Base-by-base conservation (phyloP, 2,113 vertebrate species). In the Setophaga petechia region DNA sequence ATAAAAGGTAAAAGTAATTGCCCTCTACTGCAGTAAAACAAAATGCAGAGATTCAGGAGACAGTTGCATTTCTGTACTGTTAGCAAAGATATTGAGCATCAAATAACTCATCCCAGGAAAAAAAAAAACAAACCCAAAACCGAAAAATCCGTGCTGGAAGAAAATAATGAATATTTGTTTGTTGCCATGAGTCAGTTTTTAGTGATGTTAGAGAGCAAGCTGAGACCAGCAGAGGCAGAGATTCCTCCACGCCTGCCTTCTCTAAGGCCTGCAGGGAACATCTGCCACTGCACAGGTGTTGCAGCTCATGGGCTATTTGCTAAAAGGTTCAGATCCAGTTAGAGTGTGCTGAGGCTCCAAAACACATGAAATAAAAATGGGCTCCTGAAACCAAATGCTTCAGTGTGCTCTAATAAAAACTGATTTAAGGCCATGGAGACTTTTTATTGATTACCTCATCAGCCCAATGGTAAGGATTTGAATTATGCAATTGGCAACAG, bases 91-190 rank as follows among this genome's bases (percentile, higher is more conserved):
- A 61, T 37, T 65, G 76, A 44, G 4, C 30, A 83, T 57, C 41
- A n/a, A 83, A 73, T 9, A 61, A 4, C 7, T 61, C 30, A 57
- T 83, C 10, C 15, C 9, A 61, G 37, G 20, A 0, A 10, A 52
- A 77, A 85, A 30, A 44, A 44, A 19, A 10, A 35, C 10, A 10
- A 58, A 8, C 46, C 59, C 41, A 2, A 71, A 23, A n/a, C 6
- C 5, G 1, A n/a, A 72, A 6, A 5, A 33, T 2, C 2, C 1
- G 8, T 1, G 2, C 57, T 72, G n/a, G 23, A 82, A 6, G 14
- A 68, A 39, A 90, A 51, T 3, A 73, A 87, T 35, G 51, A 43
- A 49, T 39, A 24, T 65, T 61, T 51, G 6, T 41, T 79, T 82
- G 20, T 15, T 65, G 49, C 44, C 11, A 37, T 72, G 13, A 85